Evolutionary conservation across 2,888 invertebrate genomes (phyloP), one percentile per base, ranked within the genome.

Genomic region (Flexamia atlantica): DNA sequence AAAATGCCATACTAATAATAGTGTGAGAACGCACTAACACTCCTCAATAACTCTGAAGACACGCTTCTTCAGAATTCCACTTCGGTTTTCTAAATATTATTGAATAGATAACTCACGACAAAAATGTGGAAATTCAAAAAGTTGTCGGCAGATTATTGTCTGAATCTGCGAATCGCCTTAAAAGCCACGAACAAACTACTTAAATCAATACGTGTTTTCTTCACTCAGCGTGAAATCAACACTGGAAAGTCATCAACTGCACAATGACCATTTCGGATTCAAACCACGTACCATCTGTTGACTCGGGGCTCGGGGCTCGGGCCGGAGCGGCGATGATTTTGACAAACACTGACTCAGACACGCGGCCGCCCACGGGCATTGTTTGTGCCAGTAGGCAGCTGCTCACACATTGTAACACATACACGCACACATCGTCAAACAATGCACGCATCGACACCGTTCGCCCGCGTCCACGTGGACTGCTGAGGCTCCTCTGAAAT

Each of bases 401-500:
- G 1, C 28, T 25, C 36, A 17, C 32, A 40, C 72, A 72, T 20
- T 10, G 32, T 32, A 30, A 32, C 32, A 14, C 70, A 70, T 25
- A n/a, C 68, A 68, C 68, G 14, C 68, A 12, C 68, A 68, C 30
- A 68, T 72, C 40, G 42, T 20, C 36, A 72, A 36, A 40, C 72
- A 72, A 42, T 42, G 23, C 72, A 72, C 72, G 72, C 72, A 40
- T 20, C 40, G 72, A 40, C 72, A 72, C 72, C 72, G 72, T 72
- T 72, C 42, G 2, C 4, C 14, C 25, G 28, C 10, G 28, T 17
- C 72, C 72, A 72, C 72, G 72, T 72, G 40, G 72, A 32, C 40
- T 28, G 72, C 12, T 64, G 10, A 17, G 1, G 1, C 64, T 28
- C 12, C 64, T 28, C 28, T 64, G 7, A 64, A 64, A 64, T 64